A percentile compares a stretch with the other conserved stretches of the same genome.
Evolutionary conservation across 2,888 invertebrate genomes (phyloP).

Genomic region (Dryobota labecula): DNA sequence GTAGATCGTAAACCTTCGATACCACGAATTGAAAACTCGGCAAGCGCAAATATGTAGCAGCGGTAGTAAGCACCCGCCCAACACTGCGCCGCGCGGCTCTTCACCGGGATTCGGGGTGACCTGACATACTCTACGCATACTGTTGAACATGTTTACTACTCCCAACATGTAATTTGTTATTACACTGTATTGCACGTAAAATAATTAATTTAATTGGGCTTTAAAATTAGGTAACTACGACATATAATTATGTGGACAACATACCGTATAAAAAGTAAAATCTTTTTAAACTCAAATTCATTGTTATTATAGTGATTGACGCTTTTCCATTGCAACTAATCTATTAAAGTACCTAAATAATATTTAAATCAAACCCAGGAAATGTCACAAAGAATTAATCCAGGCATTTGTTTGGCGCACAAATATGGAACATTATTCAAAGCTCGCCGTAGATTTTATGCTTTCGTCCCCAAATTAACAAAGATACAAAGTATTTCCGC

Average conservation of each 20-base stretch:
- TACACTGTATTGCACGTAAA: background rate
- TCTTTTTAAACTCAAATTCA: background rate
- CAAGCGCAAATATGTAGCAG: slow-evolving; percentile 83
- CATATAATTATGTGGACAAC: slow-evolving; percentile 16
- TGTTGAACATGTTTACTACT: slow-evolving; percentile 15
- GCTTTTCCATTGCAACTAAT: slow-evolving; percentile 58
- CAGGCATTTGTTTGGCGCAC: slow-evolving; percentile 71
- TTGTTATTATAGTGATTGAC: slow-evolving; percentile 31
- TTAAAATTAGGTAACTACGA: background rate
- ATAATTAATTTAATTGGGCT: background rate
- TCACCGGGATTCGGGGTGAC: slow-evolving; percentile 49
- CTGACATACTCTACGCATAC: slow-evolving; percentile 37
- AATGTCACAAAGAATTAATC: slow-evolving; percentile 78
- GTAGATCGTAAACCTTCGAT: slow-evolving; percentile 89
- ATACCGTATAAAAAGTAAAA: slow-evolving; percentile 16
- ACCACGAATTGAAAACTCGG: slow-evolving; percentile 88
- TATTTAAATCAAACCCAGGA: slow-evolving; percentile 68
- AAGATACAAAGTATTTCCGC: slow-evolving; percentile 83
- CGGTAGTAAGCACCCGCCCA: slow-evolving; percentile 75
- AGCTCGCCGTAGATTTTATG: slow-evolving; percentile 71
- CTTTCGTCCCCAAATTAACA: slow-evolving; percentile 79
- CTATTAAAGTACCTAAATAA: slow-evolving; percentile 45
- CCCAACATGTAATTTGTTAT: slow-evolving; percentile 1
- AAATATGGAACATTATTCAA: slow-evolving; percentile 72
- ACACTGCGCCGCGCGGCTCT: slow-evolving; percentile 57